Percentiles rank a stretch among this genome's conserved stretches.
These are phyloP conservation scores for Amyelois transitella DNA, from an alignment of 1,140 invertebrate species.

Conservation along the genomic window DNA sequence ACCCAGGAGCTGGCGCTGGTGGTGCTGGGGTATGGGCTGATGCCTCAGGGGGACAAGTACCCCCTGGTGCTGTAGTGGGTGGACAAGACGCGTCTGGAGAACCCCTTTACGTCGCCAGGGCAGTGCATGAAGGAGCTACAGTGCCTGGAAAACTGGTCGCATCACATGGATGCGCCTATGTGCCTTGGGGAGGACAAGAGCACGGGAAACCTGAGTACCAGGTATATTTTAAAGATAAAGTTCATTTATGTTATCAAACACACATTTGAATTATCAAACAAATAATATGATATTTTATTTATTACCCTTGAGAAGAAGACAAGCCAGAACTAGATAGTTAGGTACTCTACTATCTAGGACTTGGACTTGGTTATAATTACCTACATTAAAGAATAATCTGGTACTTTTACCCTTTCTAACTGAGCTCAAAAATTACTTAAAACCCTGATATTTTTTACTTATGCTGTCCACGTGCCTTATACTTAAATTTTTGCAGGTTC, in stretches of 20 bases:
- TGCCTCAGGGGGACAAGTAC: conserved; percentile 78
- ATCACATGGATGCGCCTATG: conserved; percentile 82
- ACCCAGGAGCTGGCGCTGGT: conserved; percentile 38
- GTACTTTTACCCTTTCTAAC: too few relatives aligned
- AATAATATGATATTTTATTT: too few relatives aligned
- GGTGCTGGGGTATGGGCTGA: conserved; percentile 78
- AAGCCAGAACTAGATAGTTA: too few relatives aligned
- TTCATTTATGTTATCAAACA: not conserved
- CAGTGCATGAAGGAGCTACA: conserved; percentile 82
- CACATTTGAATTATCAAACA: not conserved
- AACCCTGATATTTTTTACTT: too few relatives aligned
- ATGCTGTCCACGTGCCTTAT: too few relatives aligned
- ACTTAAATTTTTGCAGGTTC: conserved; percentile 61
- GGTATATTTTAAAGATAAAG: too few relatives aligned
- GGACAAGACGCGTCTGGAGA: conserved; percentile 82
- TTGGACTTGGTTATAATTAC: too few relatives aligned
- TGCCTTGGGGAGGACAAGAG: conserved; percentile 86
- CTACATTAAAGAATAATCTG: too few relatives aligned
- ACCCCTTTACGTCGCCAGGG: conserved; percentile 82
- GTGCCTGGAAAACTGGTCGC: conserved; percentile 86
- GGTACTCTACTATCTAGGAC: too few relatives aligned
- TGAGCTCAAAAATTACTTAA: too few relatives aligned
- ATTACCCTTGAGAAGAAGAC: too few relatives aligned
- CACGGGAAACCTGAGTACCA: conserved; percentile 84
- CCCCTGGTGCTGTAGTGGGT: conserved; percentile 82